These are phyloP conservation scores for Rousettus leschenaultii DNA, from an alignment of 2,113 vertebrate species.

Conservation along the genomic window DNA sequence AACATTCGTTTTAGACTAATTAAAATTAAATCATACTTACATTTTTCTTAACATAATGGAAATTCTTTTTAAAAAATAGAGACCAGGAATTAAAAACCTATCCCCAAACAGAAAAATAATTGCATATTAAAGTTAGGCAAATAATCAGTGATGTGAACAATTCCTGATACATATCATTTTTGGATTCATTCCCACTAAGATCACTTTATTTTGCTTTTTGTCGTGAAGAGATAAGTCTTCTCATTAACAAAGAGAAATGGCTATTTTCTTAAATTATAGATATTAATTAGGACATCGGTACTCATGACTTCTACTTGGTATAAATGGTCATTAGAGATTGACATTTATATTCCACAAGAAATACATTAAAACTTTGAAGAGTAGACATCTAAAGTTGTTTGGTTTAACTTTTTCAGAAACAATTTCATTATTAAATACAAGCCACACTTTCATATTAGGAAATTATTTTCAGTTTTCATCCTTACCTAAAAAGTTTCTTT, in stretches of 20 bases:
- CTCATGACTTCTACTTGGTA: not conserved
- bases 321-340: not conserved
- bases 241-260: not conserved
- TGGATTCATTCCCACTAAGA: not conserved
- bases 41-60: conserved; percentile 5
- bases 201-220: not conserved
- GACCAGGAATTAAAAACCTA: not conserved
- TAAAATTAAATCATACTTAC: not conserved
- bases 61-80: conserved; percentile 12
- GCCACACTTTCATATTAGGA: not conserved
- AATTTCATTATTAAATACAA: not conserved
- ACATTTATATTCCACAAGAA: not conserved
- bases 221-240: not conserved
- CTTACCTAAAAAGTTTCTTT: not conserved
- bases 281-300: not conserved
- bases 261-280: not conserved
- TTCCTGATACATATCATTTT: not conserved
- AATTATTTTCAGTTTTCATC: not conserved
- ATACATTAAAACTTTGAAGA: not conserved
- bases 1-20: conserved; percentile 5
- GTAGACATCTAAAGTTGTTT: not conserved
- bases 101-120: not conserved
- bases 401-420: not conserved
- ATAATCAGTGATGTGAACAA: not conserved
- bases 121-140: not conserved